Evolutionary conservation across 2,797 vertebrate genomes (phyloP), one percentile per base, ranked within the genome.

Genomic region (Hippocampus kuda): DNA sequence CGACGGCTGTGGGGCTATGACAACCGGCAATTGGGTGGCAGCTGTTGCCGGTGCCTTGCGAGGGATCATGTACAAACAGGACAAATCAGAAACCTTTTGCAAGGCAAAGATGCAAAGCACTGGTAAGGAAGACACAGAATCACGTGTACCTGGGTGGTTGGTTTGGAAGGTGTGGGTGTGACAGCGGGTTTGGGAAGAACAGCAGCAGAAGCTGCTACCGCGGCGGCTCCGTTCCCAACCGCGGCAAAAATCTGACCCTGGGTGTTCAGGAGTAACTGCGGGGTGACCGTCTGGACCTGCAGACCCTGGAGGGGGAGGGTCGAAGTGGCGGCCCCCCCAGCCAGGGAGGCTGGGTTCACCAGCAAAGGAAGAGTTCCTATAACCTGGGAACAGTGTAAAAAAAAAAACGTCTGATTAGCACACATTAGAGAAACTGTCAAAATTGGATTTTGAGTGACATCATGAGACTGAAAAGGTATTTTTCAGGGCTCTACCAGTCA

Each of bases 241-340:
- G 95, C 92, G 24, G 95, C 96, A 2, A 98, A 95, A 80, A 98
- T 92, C 86, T 98, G 96, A 63, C 96, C 96, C 84, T 98, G 96
- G 65, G 93, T 87, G 61, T 98, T 98, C 72, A 98, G 74, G 68
- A 98, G 81, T 83, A 98, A 89, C 85, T 98, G 96, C 0, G 96
- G 95, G 0, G 94, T 88, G 76, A 98, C 89, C 0, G 95, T 88
- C 78, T 97, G 95, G 12, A 97, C 84, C 88, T 96, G 89, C 67
- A 97, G 87, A 70, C 90, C 93, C 73, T 93, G 94, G 12, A 94
- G 81, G 0, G 91, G 89, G 59, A 94, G 81, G 0, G 93, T 67
- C 42, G 92, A 73, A 0, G 92, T 77, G 3, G 90, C 73, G 4
- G 87, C 73, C 11, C 91, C 88, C 5, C 91, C 89, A 0, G 91